Evolutionary conservation across 2,797 vertebrate genomes (phyloP).

Genomic region (Sibirionetta formosa): DNA sequence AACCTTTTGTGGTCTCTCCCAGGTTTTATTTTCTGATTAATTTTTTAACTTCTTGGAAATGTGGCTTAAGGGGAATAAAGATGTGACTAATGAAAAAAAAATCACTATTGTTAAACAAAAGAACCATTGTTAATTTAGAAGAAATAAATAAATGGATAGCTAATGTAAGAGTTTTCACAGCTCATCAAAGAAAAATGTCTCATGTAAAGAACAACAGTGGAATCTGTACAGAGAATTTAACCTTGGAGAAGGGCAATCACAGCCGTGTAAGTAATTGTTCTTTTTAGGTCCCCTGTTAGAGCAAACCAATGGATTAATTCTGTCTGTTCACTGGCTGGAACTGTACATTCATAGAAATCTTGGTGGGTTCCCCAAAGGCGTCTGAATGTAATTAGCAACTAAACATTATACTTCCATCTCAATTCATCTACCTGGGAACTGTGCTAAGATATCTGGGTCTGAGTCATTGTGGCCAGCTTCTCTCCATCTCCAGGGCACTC

Average conservation of each 20-base stretch:
- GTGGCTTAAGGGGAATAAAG: neutral
- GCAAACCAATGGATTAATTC: slow-evolving; percentile 48
- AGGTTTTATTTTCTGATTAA: neutral
- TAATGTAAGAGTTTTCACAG: neutral
- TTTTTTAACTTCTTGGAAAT: neutral
- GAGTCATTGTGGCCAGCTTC: slow-evolving; percentile 26
- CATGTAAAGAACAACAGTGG: slow-evolving; percentile 3
- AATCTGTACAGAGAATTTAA: slow-evolving; percentile 40
- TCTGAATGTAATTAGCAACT: slow-evolving; percentile 59
- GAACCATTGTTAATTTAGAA: neutral
- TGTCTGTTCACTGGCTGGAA: slow-evolving; percentile 38
- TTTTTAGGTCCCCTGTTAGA: slow-evolving; percentile 39
- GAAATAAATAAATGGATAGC: neutral
- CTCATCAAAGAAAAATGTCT: slow-evolving; percentile 24
- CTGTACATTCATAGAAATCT: slow-evolving; percentile 30
- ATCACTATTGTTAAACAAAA: neutral
- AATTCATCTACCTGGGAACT: slow-evolving; percentile 21
- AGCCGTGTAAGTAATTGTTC: slow-evolving; percentile 46
- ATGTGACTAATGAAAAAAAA: neutral
- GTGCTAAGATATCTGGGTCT: neutral
- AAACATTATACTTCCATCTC: slow-evolving; percentile 19
- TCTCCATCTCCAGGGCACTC: slow-evolving; percentile 9
- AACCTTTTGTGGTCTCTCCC: neutral
- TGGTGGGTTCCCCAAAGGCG: slow-evolving; percentile 46
- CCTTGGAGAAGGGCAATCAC: slow-evolving; percentile 56